phyloP scores from a whole-genome alignment of 2,888 invertebrate genomes.

The Drosophila cognata region DNA sequence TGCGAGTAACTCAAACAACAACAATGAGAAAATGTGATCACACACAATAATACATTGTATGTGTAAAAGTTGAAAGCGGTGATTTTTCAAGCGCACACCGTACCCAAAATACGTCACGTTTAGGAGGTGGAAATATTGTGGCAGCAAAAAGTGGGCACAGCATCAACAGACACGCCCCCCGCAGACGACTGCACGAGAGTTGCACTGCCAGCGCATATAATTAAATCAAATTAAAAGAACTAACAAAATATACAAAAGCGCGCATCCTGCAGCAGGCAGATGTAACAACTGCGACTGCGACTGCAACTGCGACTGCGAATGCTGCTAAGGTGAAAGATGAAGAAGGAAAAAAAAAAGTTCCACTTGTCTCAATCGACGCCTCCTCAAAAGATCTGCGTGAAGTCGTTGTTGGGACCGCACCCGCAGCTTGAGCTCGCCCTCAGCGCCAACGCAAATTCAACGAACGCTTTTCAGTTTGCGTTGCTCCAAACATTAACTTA shows the following conservation, averaged over 20 bases:
- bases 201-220: constrained; percentile 63
- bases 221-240: constrained; percentile 77
- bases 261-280: constrained; percentile 45
- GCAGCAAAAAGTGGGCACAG: constrained; percentile 73
- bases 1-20: constrained; percentile 18
- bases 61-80: constrained; percentile 63
- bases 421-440: constrained; percentile 71
- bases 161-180: constrained; percentile 57
- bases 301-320: not conserved
- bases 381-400: constrained; percentile 61
- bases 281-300: constrained; percentile 5
- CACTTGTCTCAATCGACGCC: constrained; percentile 76
- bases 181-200: constrained; percentile 11
- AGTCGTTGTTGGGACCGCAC: constrained; percentile 62
- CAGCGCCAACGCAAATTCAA: constrained; percentile 76
- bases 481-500: constrained; percentile 4
- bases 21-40: constrained; percentile 48
- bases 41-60: constrained; percentile 52
- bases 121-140: constrained; percentile 74
- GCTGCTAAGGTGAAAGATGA: constrained; percentile 30
- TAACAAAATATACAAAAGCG: constrained; percentile 46
- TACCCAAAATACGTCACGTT: constrained; percentile 77
- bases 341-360: constrained; percentile 51
- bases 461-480: constrained; percentile 33
- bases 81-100: constrained; percentile 67